Evolutionary conservation across 2,797 vertebrate genomes (phyloP), one percentile per base, ranked within the genome.

Genomic region (Pteronotus mesoamericanus): DNA sequence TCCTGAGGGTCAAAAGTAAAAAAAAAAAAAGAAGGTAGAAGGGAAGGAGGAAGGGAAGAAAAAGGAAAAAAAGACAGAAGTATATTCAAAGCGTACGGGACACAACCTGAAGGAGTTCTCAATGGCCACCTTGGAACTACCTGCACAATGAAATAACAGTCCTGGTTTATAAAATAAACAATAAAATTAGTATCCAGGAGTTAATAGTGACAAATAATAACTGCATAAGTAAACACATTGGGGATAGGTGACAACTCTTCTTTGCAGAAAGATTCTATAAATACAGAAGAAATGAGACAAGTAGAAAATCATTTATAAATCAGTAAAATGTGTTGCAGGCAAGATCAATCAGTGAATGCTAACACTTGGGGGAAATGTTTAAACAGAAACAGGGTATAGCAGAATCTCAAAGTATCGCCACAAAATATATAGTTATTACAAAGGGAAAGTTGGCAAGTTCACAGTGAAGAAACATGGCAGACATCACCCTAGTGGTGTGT

Each of bases 261-360:
- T 39, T 57, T 80, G 55, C 1, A 86, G 46, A 85, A 68, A 5
- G 53, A 72, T 72, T 90, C 42, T 48, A 46, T 37, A 68, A 69
- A 82, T 55, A 44, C 42, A 79, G 37, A 86, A 57, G 55, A 75
- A 93, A 86, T 59, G 34, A 92, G 69, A 89, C 87, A 96, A 93
- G 83, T 0, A 84, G 74, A 74, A 94, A 79, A 92, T 57, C 79
- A 86, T 9, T 39, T 77, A 66, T 34, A 77, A 84, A 55, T 61
- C 46, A 48, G 59, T 15, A n/a, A 87, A 78, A 69, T 11, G 16
- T 39, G 7, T 22, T 39, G 66, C 14, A 92, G 42, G 55, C n/a
- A 90, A 79, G 69, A 82, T 22, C 9, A 22, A 91, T 39, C 71
- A 71, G 48, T 39, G 18, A 55, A 77, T 66, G 80, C 39, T 78